These are phyloP conservation scores for Fistularia tabacaria DNA, from an alignment of 2,797 vertebrate genomes.

Conservation along the genomic window DNA sequence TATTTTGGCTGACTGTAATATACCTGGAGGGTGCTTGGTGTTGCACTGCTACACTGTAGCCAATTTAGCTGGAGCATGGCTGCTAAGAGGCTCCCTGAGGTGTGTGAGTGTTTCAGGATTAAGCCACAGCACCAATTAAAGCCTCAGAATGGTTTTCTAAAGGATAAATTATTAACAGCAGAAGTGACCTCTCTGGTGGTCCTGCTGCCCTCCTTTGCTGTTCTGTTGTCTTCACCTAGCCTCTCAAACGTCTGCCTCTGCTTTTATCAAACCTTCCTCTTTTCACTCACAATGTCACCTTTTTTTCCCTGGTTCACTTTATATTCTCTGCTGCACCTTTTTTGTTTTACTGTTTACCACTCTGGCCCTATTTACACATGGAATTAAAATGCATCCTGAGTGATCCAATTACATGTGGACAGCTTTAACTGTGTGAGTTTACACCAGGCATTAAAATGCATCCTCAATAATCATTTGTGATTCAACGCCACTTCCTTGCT, in stretches of 20 bases:
- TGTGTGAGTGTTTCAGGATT: constrained; percentile 63
- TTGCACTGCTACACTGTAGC: constrained; percentile 52
- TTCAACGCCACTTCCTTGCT: too few relatives aligned
- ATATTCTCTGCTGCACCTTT: constrained; percentile 4
- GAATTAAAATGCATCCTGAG: too few relatives aligned
- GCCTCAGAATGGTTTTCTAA: constrained; percentile 65
- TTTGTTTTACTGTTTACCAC: constrained; percentile 20
- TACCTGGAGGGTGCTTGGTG: constrained; percentile 63
- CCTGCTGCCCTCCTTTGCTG: constrained; percentile 36
- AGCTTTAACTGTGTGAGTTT: too few relatives aligned
- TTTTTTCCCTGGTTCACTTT: constrained; percentile 2
- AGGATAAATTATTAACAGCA: constrained; percentile 78
- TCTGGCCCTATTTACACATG: neutral
- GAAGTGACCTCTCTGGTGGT: constrained; percentile 73
- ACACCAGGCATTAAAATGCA: too few relatives aligned
- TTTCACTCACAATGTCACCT: constrained; percentile 10
- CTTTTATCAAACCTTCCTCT: constrained; percentile 14
- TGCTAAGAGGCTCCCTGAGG: constrained; percentile 71
- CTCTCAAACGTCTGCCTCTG: constrained; percentile 19
- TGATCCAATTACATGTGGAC: too few relatives aligned
- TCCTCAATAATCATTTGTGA: too few relatives aligned
- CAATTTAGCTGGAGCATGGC: constrained; percentile 71
- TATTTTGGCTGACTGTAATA: constrained; percentile 59
- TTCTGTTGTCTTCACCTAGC: constrained; percentile 13
- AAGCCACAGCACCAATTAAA: constrained; percentile 76